Evolutionary conservation across 2,797 vertebrate species (phyloP), one percentile per base, ranked within the genome.

Genomic region (Mus caroli): DNA sequence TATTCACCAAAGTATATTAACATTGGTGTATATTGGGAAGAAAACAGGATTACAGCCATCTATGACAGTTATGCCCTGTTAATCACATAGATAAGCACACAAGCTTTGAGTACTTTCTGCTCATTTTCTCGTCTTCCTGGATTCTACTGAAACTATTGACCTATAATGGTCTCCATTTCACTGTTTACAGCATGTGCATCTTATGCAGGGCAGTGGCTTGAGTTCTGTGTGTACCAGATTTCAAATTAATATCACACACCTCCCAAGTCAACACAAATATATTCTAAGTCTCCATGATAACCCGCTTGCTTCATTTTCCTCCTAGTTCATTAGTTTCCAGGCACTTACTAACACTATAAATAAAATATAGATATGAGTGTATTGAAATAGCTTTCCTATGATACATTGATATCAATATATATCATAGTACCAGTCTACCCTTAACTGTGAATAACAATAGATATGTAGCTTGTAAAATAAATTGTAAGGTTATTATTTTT

Each of bases 301-400:
- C 8, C 8, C 3, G 13, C 60, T 62, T 91, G 6, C 10, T 50
- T 89, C 11, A 91, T 94, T 87, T 92, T 84, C 22, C 52, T 77
- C 14, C 40, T 34, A 28, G 2, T 64, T 90, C 43, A 94, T 40
- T n/a, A 76, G 13, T n/a, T 88, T 71, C 43, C 83, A 87, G 15
- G 6, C 2, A 40, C 69, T 82, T 50, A 69, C 73, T 87, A 77
- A 50, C 54, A 50, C 60, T 77, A 40, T 17, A 64, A 52, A 75
- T 2, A 84, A 76, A 88, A 58, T 58, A 14, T 60, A 46, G 43
- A 60, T 62, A 50, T 62, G 13, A 13, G 31, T 82, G 69, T 84
- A 7, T 77, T 88, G 13, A 85, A 92, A 80, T 88, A 37, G 6
- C 40, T 90, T 92, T 92, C 40, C n/a, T 43, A 22, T 64, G 71